Evolutionary conservation across 2,797 vertebrate species (phyloP).

Genomic region (Spondyliosoma cantharus): DNA sequence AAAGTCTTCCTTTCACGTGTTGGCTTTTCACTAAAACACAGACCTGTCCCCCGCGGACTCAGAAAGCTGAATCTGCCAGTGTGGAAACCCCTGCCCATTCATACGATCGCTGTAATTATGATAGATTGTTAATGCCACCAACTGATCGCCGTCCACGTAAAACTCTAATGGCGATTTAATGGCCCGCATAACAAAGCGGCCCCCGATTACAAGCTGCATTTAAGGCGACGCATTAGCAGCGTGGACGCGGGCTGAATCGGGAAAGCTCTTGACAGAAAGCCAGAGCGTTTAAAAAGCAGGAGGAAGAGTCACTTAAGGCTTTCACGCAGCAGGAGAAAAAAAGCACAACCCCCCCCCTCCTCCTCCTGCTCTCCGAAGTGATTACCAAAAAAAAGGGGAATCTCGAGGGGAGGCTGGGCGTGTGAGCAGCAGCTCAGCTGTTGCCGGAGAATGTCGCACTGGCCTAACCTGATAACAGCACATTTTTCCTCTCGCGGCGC

Average conservation of each 20-base stretch:
- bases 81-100: constrained; percentile 36
- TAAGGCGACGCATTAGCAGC: constrained; percentile 26
- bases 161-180: constrained; percentile 60
- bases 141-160: constrained; percentile 41
- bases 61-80: not conserved
- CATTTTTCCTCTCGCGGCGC: constrained; percentile 35
- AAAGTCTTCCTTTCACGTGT: constrained; percentile 49
- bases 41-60: constrained; percentile 17
- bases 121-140: constrained; percentile 50
- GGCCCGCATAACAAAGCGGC: constrained; percentile 44
- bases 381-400: constrained; percentile 57
- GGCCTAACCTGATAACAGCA: constrained; percentile 68
- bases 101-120: constrained; percentile 53
- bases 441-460: constrained; percentile 56
- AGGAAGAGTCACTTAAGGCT: constrained; percentile 21
- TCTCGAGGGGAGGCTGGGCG: constrained; percentile 48
- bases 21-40: constrained; percentile 33
- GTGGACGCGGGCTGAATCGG: constrained; percentile 16
- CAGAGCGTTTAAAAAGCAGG: constrained; percentile 39
- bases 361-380: constrained; percentile 48
- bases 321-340: constrained; percentile 34
- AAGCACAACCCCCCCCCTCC: constrained; percentile 3
- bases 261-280: constrained; percentile 35
- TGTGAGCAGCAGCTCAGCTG: constrained; percentile 63
- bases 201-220: constrained; percentile 39